Evolutionary conservation across 2,797 vertebrate genomes (phyloP).

Genomic region (Mormyrus hasselquistii): DNA sequence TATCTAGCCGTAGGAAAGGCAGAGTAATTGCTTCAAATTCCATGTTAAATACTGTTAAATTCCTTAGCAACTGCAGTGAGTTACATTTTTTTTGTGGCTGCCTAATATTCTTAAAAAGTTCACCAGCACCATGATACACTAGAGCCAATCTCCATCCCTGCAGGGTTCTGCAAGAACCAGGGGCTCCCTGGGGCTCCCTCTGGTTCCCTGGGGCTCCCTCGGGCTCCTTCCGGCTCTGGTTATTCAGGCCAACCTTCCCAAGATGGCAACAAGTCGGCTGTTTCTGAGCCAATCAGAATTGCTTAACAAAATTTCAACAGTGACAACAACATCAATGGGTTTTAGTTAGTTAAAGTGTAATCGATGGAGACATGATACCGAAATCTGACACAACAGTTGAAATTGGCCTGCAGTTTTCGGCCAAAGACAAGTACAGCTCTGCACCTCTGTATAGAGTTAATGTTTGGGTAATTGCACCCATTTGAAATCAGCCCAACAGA

Average conservation of each 20-base stretch:
- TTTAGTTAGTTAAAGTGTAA: not conserved
- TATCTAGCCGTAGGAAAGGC: not conserved
- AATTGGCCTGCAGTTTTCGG: not conserved
- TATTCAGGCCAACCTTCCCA: not conserved
- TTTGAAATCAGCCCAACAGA: not conserved
- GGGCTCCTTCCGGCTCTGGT: not conserved
- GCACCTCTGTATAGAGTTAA: not conserved
- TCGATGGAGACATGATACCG: not conserved
- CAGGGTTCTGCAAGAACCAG: not conserved
- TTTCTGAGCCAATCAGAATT: not conserved
- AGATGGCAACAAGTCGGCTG: not conserved
- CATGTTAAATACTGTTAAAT: not conserved
- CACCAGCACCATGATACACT: not conserved
- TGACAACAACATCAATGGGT: not conserved
- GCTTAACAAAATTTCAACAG: not conserved
- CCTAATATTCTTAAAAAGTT: not conserved
- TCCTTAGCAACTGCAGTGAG: not conserved
- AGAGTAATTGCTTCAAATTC: not conserved
- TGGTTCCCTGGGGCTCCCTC: not conserved
- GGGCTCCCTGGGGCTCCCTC: not conserved
- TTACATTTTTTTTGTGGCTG: not conserved
- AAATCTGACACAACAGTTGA: not conserved
- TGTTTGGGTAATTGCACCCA: not conserved
- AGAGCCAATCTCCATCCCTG: not conserved
- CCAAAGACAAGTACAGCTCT: not conserved